Conservation (phyloP, 2,888 invertebrate genomes). For the Lysandra bellargus region DNA sequence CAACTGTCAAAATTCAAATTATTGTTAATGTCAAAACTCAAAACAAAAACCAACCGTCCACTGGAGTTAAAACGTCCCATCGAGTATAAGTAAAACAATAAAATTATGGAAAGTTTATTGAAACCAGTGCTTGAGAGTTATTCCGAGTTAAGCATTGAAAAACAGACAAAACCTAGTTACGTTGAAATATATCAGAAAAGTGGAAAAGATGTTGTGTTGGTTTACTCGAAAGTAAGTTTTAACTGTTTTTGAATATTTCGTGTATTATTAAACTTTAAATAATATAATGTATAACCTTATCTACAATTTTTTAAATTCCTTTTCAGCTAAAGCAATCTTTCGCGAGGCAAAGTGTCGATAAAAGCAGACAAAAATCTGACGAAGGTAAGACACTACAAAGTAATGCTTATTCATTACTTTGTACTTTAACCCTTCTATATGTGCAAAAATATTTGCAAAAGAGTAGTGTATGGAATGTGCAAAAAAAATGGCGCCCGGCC, state of each 20-base stretch:
- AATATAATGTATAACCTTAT: not conserved
- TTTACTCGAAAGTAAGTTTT: slow-evolving; percentile 57
- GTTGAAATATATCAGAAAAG: slow-evolving; percentile 65
- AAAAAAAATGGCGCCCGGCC: no score
- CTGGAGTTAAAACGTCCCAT: not conserved
- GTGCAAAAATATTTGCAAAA: no score
- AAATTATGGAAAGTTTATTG: slow-evolving; percentile 53
- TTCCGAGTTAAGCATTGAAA: slow-evolving; percentile 57
- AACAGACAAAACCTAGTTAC: slow-evolving; percentile 64
- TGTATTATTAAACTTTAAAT: not conserved
- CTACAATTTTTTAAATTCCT: not conserved
- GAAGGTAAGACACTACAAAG: slow-evolving; percentile 33
- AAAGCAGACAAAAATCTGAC: slow-evolving; percentile 10
- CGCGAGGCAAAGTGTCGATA: not conserved
- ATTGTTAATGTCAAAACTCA: not conserved
- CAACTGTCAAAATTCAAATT: not conserved
- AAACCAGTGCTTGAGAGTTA: slow-evolving; percentile 55
- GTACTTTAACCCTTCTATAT: no score
- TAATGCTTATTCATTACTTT: not conserved
- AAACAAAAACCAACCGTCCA: not conserved
- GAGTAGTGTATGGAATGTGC: no score
- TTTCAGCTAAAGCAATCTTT: not conserved
- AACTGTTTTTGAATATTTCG: slow-evolving; percentile 12
- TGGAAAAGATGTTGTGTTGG: slow-evolving; percentile 57
- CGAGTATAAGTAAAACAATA: not conserved